A percentile compares a stretch with the other conserved stretches of the same genome.
Evolutionary conservation across 2,797 vertebrate species (phyloP).

Genomic region (Sarcophilus harrisii): DNA sequence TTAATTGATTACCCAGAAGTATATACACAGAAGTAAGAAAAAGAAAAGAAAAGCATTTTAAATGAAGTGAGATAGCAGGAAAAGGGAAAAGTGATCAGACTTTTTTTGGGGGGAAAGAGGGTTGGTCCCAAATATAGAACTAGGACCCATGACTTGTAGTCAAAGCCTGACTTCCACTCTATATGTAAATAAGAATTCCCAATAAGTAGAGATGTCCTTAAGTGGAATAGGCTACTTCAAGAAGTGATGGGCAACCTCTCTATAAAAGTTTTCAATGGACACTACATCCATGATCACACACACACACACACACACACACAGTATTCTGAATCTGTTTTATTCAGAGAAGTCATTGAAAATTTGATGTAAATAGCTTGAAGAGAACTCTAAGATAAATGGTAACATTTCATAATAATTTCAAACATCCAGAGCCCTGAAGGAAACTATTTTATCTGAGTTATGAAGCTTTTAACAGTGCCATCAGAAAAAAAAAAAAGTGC

Average conservation of each 20-base stretch:
- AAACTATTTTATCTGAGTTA: background rate
- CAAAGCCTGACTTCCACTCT: background rate
- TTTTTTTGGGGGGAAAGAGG: background rate
- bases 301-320: background rate
- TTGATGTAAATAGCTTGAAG: background rate
- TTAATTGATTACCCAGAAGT: background rate
- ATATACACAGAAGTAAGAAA: background rate
- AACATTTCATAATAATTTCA: background rate
- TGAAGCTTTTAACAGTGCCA: background rate
- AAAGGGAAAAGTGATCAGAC: background rate
- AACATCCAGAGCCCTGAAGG: background rate
- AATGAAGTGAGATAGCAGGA: background rate
- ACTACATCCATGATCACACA: background rate
- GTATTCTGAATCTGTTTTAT: background rate
- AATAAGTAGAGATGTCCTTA: background rate
- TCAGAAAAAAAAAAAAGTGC: background rate
- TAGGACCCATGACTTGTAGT: background rate
- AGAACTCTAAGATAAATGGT: background rate
- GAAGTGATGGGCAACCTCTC: background rate
- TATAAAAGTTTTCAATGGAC: background rate
- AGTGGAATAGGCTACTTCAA: background rate
- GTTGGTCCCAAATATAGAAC: background rate
- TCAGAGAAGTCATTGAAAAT: background rate
- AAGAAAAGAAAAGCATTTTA: background rate
- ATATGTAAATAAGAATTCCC: background rate